phyloP scores from a whole-genome alignment of 2,113 vertebrate species.

The Propithecus coquereli region DNA sequence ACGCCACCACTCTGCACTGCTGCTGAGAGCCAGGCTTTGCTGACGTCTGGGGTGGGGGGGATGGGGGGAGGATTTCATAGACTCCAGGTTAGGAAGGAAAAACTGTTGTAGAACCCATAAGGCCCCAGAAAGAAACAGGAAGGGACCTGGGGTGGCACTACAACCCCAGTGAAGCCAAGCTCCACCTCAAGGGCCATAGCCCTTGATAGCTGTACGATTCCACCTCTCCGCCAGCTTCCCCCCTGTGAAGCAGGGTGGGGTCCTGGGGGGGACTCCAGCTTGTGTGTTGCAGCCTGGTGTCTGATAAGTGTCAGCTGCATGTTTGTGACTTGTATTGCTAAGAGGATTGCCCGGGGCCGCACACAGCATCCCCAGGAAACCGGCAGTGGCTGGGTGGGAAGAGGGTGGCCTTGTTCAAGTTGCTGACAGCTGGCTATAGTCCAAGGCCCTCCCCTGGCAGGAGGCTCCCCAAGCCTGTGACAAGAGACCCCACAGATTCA shows the following conservation, averaged over 20 bases:
- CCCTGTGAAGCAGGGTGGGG: rapidly evolving
- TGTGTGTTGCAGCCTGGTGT: neutral
- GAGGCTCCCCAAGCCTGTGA: neutral
- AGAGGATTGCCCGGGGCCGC: neutral
- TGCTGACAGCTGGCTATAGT: neutral
- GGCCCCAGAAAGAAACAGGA: neutral
- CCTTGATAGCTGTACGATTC: neutral
- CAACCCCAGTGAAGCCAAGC: neutral
- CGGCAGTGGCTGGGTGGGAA: neutral
- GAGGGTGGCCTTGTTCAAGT: neutral
- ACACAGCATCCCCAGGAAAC: neutral
- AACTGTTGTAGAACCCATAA: neutral
- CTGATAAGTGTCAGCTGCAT: neutral
- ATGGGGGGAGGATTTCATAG: neutral
- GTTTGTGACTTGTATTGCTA: neutral
- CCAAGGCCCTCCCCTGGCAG: rapidly evolving
- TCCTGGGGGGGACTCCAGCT: neutral
- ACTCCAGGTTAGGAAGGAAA: neutral
- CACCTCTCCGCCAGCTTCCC: neutral
- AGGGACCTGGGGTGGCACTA: neutral
- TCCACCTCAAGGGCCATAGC: neutral
- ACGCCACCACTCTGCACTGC: rapidly evolving
- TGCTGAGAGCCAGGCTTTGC: neutral
- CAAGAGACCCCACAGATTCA: neutral
- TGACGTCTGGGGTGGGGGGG: neutral